Evolutionary conservation across 2,888 invertebrate species (phyloP), one percentile per base, ranked within the genome.

Genomic region (Archips xylosteana): DNA sequence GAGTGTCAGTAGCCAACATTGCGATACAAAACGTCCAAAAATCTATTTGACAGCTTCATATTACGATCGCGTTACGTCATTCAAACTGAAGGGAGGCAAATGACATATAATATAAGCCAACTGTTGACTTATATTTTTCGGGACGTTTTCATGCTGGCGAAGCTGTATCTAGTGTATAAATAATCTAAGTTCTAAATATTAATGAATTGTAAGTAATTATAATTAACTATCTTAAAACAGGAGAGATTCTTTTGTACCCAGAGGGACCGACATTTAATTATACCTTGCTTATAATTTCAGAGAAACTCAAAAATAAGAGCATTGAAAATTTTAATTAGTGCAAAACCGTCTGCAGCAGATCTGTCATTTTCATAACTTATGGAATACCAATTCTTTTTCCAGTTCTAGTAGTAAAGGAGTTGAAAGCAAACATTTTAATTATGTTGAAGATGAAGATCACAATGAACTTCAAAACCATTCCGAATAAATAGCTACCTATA

Each of bases 291-390:
- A 15, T 10, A 54, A 15, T 54, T 54, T 47, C 60, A 49, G 32
- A 68, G 59, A 61, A 49, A 42, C 54, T 63, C 15, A 71, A 68
- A 36, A 71, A 78, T 80, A 75, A 78, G 79, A 73, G 79, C 76
- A 76, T 68, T 76, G 80, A 80, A 81, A 79, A 76, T 78, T 82
- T 87, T 87, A 87, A 88, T 88, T 87, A 87, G 84, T 80, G 79
- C 81, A 81, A 81, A 81, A 80, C 80, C 78, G 81, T 80, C 80
- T 80, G 76, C 76, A 75, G 75, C 74, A 75, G 77, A 79, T 81
- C 80, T 81, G 79, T 77, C 79, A 78, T 82, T 84, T 83, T 82
- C 78, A 83, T 84, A 85, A 86, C 84, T 87, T 83, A 86, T 85
- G 82, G 82, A 87, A 87, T 85, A 77, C 80, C 85, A 83, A 83